These are phyloP conservation scores for Cartodere bifasciata DNA, from an alignment of 2,888 invertebrate species.

Conservation along the genomic window DNA sequence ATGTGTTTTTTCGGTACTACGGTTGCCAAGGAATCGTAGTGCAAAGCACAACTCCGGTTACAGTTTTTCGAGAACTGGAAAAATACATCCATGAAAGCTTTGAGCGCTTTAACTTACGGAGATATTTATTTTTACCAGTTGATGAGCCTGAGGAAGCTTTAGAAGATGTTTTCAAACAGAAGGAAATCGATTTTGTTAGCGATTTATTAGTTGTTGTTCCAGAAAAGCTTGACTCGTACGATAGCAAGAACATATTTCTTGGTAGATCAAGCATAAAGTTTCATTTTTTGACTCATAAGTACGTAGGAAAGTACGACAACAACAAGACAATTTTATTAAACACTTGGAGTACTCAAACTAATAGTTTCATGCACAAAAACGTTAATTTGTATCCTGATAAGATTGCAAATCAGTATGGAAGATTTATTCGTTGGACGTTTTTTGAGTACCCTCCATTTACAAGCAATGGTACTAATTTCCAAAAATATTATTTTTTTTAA, in stretches of 20 bases:
- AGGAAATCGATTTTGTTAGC: not conserved
- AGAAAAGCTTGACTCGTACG: not conserved
- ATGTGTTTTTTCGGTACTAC: slow-evolving; percentile 2
- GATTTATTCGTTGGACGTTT: not conserved
- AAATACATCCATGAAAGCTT: not conserved
- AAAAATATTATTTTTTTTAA: too few relatives aligned
- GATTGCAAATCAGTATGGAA: not conserved
- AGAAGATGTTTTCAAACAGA: not conserved
- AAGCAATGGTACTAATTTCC: not conserved
- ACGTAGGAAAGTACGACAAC: not conserved
- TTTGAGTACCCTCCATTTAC: not conserved
- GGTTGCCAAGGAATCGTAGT: slow-evolving; percentile 1
- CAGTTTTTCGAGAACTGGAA: not conserved
- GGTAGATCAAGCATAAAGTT: too few relatives aligned
- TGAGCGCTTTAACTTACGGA: not conserved
- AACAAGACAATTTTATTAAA: not conserved
- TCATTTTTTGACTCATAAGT: slow-evolving; percentile 1
- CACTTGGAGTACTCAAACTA: not conserved
- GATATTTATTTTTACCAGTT: not conserved
- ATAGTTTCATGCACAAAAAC: not conserved
- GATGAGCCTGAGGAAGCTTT: not conserved
- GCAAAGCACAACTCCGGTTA: not conserved
- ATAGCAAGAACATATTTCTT: too few relatives aligned
- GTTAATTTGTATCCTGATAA: slow-evolving; percentile 1
- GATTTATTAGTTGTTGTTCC: not conserved